Base-by-base conservation (phyloP, 2,797 vertebrate species). In the Sitta carolinensis region DNA sequence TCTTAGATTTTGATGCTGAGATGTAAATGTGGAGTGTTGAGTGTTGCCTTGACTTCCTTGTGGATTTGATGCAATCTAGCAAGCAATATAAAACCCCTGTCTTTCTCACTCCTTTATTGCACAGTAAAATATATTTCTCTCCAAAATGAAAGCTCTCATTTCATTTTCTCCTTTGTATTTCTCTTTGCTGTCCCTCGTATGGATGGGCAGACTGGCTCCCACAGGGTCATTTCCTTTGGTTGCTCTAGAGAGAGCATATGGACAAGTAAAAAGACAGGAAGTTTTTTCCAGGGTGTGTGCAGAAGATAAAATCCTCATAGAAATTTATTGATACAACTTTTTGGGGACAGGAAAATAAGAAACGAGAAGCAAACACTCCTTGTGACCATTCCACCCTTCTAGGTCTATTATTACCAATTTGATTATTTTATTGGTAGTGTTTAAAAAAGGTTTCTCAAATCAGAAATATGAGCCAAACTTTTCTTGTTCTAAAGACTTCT, bases 261-360 rank as follows among this genome's bases (percentile, higher is more conserved):
- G 32, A 6, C 18, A 76, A 45, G 45, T 21, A 61, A 57, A 68
- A 32, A 77, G 19, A 14, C 47, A 61, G 32, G 25, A 59, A 42
- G 2, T 6, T 34, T 40, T 79, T 87, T 74, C n/a, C 30, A 54
- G 22, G 11, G 2, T 69, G 16, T 0, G 0, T 62, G 27, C 7
- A 43, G 52, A 79, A 61, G 20, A 55, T 19, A 40, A 77, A 87
- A 91, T 51, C 11, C 8, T n/a, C 14, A 29, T 17, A 21, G 14
- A 67, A 73, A 63, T 86, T 6, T 66, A 77, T 62, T 55, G 25
- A 19, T 59, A 25, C 7, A 55, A 25, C 27, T 68, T 17, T 74
- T 40, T 29, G 22, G 29, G 40, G 30, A 54, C 11, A 64, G 23
- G 79, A 82, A 40, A 81, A 66, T 43, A 58, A 79, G 19, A 70